These are phyloP conservation scores for Oophaga sylvatica DNA, from an alignment of 2,797 vertebrate species.

Conservation along the genomic window DNA sequence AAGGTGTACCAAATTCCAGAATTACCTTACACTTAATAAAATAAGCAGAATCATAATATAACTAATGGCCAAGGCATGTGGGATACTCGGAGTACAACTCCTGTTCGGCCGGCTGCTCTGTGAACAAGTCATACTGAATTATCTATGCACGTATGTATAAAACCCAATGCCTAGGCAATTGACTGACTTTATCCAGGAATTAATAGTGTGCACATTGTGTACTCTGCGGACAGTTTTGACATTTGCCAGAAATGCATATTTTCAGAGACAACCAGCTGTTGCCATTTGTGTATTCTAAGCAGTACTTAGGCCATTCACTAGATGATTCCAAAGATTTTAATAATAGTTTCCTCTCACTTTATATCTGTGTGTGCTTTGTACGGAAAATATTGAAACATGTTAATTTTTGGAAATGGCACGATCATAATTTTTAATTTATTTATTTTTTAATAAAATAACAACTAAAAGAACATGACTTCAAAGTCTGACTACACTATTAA, in stretches of 20 bases:
- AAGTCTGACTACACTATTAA: not conserved
- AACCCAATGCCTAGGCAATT: not conserved
- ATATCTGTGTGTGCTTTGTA: not conserved
- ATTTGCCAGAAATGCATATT: constrained; percentile 28
- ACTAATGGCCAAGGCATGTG: not conserved
- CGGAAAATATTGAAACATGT: not conserved
- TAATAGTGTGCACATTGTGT: constrained; percentile 17
- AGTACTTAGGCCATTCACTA: not conserved
- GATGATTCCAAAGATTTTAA: not conserved
- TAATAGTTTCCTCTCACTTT: not conserved
- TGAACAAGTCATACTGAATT: not conserved
- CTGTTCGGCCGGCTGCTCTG: not conserved
- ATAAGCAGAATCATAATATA: not conserved
- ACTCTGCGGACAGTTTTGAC: constrained; percentile 1
- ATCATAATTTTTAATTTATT: too few relatives aligned
- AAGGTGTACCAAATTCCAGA: not conserved
- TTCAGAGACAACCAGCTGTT: constrained; percentile 11
- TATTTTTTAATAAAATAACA: not conserved
- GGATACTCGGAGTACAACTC: not conserved
- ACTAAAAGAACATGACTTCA: not conserved
- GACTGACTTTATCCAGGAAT: constrained; percentile 6
- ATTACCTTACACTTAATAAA: not conserved
- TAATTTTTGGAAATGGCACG: not conserved
- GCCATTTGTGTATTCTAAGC: constrained; percentile 3
- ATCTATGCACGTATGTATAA: not conserved